These are phyloP conservation scores for Dolichopus griseipennis DNA, from an alignment of 2,888 invertebrate species.

Conservation along the genomic window DNA sequence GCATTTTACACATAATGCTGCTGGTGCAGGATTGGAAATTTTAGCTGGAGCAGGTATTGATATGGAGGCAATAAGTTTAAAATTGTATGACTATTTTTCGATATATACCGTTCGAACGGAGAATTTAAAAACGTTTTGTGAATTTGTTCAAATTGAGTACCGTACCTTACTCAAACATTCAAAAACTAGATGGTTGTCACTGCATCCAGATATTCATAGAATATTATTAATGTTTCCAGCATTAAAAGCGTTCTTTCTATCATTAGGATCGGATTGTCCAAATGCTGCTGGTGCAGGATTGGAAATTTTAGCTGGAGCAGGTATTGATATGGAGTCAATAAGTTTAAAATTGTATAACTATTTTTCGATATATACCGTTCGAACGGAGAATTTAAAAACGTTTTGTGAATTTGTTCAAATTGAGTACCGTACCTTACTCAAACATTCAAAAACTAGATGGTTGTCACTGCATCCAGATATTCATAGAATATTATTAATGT, in stretches of 20 bases:
- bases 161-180: slow-evolving; percentile 15
- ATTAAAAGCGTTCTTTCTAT: slow-evolving; percentile 14
- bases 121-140: slow-evolving; percentile 15
- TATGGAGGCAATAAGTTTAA: background rate
- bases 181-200: slow-evolving; percentile 15
- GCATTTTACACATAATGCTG: slow-evolving; percentile 5
- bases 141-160: slow-evolving; percentile 15
- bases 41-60: background rate
- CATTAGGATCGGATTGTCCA: slow-evolving; percentile 8
- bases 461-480: slow-evolving; percentile 15
- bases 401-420: slow-evolving; percentile 16
- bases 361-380: slow-evolving; percentile 13
- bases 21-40: background rate
- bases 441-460: slow-evolving; percentile 16
- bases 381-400: slow-evolving; percentile 16
- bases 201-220: slow-evolving; percentile 14
- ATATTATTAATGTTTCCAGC: slow-evolving; percentile 16
- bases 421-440: slow-evolving; percentile 14
- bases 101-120: slow-evolving; percentile 15
- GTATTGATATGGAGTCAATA: background rate
- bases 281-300: slow-evolving; percentile 7
- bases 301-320: background rate
- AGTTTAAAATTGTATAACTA: background rate
- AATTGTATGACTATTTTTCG: slow-evolving; percentile 7
- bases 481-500: slow-evolving; percentile 15